These are phyloP conservation scores for Amphipyra tragopoginis DNA, from an alignment of 2,888 invertebrate species.

Conservation along the genomic window DNA sequence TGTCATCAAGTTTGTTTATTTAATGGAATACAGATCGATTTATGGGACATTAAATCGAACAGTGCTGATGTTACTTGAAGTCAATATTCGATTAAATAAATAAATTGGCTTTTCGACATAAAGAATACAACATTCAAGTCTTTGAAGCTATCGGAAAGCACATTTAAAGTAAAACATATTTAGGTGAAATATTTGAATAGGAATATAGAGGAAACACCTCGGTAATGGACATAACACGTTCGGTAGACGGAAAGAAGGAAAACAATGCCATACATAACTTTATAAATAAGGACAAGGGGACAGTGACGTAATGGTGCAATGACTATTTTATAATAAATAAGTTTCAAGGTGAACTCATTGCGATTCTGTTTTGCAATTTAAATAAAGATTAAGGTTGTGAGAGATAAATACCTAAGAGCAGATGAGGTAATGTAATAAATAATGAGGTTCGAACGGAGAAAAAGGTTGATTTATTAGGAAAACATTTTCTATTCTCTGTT, in stretches of 20 bases:
- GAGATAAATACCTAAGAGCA: no score
- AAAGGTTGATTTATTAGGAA: neutral
- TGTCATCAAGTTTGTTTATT: slow-evolving; percentile 11
- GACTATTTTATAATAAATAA: slow-evolving; percentile 40
- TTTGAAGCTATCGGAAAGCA: neutral
- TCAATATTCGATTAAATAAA: slow-evolving; percentile 3
- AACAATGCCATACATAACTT: slow-evolving; percentile 27
- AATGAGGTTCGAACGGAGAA: neutral
- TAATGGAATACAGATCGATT: slow-evolving; percentile 1
- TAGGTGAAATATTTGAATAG: slow-evolving; percentile 4
- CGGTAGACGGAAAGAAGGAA: slow-evolving; percentile 28
- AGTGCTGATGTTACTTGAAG: slow-evolving; percentile 22
- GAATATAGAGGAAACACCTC: slow-evolving; percentile 25
- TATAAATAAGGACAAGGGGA: slow-evolving; percentile 51
- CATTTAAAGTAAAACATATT: neutral
- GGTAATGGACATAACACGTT: slow-evolving; percentile 47
- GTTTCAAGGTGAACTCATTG: slow-evolving; percentile 47
- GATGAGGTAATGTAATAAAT: neutral
- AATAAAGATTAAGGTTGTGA: slow-evolving; percentile 18
- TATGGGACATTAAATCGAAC: slow-evolving; percentile 1
- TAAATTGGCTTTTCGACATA: slow-evolving; percentile 7
- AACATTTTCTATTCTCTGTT: no score
- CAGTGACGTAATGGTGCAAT: slow-evolving; percentile 38
- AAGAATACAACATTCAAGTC: slow-evolving; percentile 1
- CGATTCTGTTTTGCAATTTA: slow-evolving; percentile 35